Percentiles rank a stretch among this genome's conserved stretches.
Evolutionary conservation across 2,797 vertebrate species (phyloP).

Genomic region (Xiphorhynchus erythropygius): DNA sequence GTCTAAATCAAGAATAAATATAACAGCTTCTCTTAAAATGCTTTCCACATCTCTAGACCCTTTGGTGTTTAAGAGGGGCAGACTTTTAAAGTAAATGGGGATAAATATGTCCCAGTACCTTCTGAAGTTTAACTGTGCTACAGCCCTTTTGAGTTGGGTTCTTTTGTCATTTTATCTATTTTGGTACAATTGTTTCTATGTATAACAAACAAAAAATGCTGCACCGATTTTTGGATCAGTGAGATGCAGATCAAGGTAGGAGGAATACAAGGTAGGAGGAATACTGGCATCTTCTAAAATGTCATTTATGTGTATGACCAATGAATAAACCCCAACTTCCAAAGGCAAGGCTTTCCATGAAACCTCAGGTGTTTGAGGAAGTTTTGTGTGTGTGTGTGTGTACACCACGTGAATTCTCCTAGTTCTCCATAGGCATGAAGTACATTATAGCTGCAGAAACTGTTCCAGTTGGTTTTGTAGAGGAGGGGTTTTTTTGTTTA

Average conservation of each 20-base stretch:
- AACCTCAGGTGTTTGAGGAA: neutral
- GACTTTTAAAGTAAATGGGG: neutral
- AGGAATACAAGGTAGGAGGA: neutral
- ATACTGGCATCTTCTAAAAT: neutral
- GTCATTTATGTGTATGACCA: neutral
- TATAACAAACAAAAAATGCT: neutral
- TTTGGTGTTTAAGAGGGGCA: neutral
- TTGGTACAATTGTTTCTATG: neutral
- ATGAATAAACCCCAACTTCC: neutral
- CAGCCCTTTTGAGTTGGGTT: neutral
- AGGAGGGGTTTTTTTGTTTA: neutral
- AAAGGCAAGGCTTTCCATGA: neutral
- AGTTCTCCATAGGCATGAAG: neutral
- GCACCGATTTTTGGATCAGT: neutral
- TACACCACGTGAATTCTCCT: neutral
- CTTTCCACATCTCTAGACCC: neutral
- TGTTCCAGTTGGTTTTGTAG: neutral
- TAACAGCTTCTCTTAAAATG: constrained; percentile 29
- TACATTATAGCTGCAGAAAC: neutral
- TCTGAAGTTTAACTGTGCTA: neutral
- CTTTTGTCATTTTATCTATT: neutral
- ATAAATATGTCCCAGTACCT: neutral
- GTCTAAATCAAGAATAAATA: constrained; percentile 20
- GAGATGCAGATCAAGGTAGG: neutral
- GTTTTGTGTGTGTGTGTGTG: neutral